These are phyloP conservation scores for Helogale parvula DNA, from an alignment of 2,113 vertebrate genomes.

Conservation along the genomic window DNA sequence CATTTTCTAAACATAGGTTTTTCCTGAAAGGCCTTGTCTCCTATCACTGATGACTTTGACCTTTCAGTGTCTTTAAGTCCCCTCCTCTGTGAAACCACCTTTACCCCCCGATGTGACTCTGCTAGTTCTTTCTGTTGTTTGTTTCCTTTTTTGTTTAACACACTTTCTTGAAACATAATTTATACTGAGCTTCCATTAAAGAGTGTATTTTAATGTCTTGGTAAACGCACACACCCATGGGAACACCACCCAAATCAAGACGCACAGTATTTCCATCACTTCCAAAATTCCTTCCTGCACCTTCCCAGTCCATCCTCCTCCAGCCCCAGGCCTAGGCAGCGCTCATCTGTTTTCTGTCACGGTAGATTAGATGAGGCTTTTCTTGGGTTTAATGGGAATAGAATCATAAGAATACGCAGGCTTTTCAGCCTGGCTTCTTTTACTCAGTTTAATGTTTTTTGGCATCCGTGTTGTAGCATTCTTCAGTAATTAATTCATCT, in stretches of 20 bases:
- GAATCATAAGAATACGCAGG: background rate
- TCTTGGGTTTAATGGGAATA: background rate
- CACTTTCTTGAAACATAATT: too few species aligned
- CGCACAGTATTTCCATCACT: background rate
- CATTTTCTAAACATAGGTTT: background rate
- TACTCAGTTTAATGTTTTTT: background rate
- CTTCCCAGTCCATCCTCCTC: rapidly evolving
- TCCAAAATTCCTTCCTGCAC: background rate
- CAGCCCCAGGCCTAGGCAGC: background rate
- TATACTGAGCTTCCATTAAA: background rate
- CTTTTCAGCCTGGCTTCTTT: background rate
- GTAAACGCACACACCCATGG: background rate
- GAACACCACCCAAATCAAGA: background rate
- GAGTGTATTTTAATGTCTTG: background rate
- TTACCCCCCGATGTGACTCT: background rate
- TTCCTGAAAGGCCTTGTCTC: background rate
- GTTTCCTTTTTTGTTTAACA: background rate
- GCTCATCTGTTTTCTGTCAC: background rate
- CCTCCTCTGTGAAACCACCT: background rate
- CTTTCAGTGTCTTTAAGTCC: background rate
- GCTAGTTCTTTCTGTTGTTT: background rate
- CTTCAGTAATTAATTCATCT: constrained; percentile 21
- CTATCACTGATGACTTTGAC: too few species aligned
- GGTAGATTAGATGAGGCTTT: background rate
- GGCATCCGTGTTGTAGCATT: background rate